Base-by-base conservation (phyloP, 2,888 invertebrate species). In the Conops quadrifasciatus region DNA sequence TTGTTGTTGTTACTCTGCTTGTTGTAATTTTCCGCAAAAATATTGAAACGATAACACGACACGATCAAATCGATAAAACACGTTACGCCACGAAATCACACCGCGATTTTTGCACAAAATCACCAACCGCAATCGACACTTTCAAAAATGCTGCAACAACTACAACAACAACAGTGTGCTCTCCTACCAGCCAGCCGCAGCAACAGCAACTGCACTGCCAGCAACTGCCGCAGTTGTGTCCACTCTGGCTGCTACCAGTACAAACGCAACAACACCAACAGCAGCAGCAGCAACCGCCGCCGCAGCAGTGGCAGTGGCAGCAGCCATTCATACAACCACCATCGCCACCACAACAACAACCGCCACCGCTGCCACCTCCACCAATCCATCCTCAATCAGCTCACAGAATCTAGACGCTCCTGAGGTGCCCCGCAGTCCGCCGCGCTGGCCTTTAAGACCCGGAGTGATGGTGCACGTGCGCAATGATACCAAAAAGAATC, bases 391-490 rank as follows among this genome's bases (percentile, higher is more conserved):
- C 4, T 36, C 36, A 36, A 36, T 4, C 36, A 36, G 9, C 56
- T 36, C 69, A 28, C n/a, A 28, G 15, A 51, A 19, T 58, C 3
- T 2, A 28, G 24, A 24, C 3, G 59, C 24, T n/a, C 72, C 53
- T 26, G 69, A 80, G 73, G 78, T 82, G 75, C 86, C 86, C 51
- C 86, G 85, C 79, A 86, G 85, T 72, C 86, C 86, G 70, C 86
- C 86, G 56, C 84, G 93, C 82, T 96, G 95, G 95, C 95, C 95
- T 11, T 86, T 95, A 73, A 92, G 94, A 81, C 95, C 95, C 2
- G 95, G 95, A 67, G 94, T 95, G 68, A 88, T 95, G 80, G 92
- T 95, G 64, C 95, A 95, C 83, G 92, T 95, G 28, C 85, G 84
- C 78, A 83, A 81, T 73, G 94, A 94, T 87, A 93, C 93, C 71